A percentile compares a stretch with the other conserved stretches of the same genome.
phyloP scores from a whole-genome alignment of 2,113 vertebrate genomes.

The Mus musculus region DNA sequence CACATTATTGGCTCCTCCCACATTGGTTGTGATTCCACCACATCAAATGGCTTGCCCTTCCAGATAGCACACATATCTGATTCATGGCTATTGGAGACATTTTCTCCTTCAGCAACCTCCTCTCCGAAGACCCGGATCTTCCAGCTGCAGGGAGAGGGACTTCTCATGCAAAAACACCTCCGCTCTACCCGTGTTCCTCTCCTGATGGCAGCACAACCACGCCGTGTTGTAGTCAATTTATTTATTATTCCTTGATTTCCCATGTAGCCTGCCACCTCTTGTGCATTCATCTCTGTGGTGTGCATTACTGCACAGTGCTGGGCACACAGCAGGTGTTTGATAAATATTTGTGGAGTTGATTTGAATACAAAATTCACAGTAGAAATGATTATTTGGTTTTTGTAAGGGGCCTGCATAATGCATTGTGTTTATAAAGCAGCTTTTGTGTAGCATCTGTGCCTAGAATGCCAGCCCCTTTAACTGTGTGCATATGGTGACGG shows the following conservation, averaged over 20 bases:
- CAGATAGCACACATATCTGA: background rate
- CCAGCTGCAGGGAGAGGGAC: background rate
- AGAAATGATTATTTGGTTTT: conserved; percentile 50
- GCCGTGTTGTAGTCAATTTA: background rate
- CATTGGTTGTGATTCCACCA: rapidly evolving
- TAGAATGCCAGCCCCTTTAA: conserved; percentile 51
- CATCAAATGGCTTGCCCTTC: background rate
- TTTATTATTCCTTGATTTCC: background rate
- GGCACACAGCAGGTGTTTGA: conserved; percentile 15
- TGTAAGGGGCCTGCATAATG: conserved; percentile 28
- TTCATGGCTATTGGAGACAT: background rate
- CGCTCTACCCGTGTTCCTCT: background rate
- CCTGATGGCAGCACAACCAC: background rate
- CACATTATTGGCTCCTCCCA: background rate
- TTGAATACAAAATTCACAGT: conserved; percentile 22
- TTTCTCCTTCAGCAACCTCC: background rate
- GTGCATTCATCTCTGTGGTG: background rate
- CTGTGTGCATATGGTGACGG: conserved; percentile 13
- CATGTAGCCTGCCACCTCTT: background rate
- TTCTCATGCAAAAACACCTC: background rate
- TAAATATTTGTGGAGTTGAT: conserved; percentile 50
- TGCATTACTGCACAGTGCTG: conserved; percentile 34
- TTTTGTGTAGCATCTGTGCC: conserved; percentile 60
- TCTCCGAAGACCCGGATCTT: background rate
- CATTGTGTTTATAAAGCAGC: conserved; percentile 36